Percentiles rank a stretch among this genome's conserved stretches.
Conservation (phyloP, 2,888 invertebrate genomes). For the Hetaerina titia region DNA sequence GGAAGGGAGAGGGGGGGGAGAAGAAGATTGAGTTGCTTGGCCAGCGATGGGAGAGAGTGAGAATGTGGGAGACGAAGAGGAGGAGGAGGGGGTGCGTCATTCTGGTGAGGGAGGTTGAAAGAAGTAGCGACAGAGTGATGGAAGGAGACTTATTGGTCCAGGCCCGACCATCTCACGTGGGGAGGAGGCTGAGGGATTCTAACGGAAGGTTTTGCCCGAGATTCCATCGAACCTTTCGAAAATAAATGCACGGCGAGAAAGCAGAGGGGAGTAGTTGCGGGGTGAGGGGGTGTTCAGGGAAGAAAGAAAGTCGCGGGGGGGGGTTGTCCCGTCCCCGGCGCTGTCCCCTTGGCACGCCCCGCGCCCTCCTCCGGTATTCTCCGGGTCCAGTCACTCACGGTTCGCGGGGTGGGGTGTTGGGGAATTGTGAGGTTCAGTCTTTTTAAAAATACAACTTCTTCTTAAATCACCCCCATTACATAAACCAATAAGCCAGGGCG, state of each 20-base stretch:
- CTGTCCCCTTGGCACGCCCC: too few relatives aligned
- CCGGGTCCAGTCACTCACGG: neutral
- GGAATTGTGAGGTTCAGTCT: neutral
- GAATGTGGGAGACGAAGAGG: neutral
- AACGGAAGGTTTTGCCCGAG: neutral
- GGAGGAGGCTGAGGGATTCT: neutral
- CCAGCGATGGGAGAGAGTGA: neutral
- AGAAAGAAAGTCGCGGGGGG: neutral
- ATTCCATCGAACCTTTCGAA: neutral
- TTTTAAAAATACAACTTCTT: conserved; percentile 8
- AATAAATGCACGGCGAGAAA: neutral
- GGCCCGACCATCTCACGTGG: neutral
- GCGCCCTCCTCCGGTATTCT: neutral
- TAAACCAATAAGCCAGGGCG: conserved; percentile 3
- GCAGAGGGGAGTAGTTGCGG: neutral
- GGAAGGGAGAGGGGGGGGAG: neutral
- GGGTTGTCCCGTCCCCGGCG: neutral
- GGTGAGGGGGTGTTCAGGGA: neutral
- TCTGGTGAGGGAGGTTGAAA: neutral
- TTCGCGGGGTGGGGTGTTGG: neutral
- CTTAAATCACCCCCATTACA: conserved; percentile 28
- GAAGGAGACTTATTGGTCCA: conserved; percentile 2
- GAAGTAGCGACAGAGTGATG: neutral
- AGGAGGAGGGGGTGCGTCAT: neutral
- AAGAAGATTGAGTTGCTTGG: neutral